A percentile compares a stretch with the other conserved stretches of the same genome.
phyloP scores from a whole-genome alignment of 2,797 vertebrate species.

The Gastrophryne carolinensis region DNA sequence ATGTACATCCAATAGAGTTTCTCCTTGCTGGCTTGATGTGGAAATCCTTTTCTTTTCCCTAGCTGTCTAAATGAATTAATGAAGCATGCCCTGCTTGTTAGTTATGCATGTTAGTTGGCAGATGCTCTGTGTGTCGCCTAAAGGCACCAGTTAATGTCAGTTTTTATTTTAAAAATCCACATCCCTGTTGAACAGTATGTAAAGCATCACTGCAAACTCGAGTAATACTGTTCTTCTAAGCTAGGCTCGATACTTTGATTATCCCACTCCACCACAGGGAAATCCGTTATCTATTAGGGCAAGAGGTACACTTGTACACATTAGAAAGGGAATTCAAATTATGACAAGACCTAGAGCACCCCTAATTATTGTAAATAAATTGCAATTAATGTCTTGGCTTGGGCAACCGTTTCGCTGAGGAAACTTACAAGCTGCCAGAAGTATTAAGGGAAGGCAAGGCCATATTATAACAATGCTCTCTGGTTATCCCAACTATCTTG shows the following conservation, averaged over 20 bases:
- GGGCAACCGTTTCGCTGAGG: neutral
- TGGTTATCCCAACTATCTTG: too few species aligned
- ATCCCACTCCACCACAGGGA: neutral
- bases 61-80: conserved; percentile 19
- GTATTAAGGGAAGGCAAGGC: conserved; percentile 21
- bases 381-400: conserved; percentile 23
- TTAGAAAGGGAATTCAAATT: neutral
- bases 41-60: neutral
- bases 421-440: conserved; percentile 19
- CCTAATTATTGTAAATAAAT: conserved; percentile 7
- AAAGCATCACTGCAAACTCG: neutral
- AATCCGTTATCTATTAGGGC: neutral
- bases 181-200: neutral
- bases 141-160: conserved; percentile 22
- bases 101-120: conserved; percentile 38
- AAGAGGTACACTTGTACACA: neutral
- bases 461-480: neutral
- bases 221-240: neutral
- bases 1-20: neutral
- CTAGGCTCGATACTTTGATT: neutral
- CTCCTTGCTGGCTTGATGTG: neutral
- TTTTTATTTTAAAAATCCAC: conserved; percentile 7
- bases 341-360: neutral
- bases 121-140: conserved; percentile 28
- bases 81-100: conserved; percentile 23